These are phyloP conservation scores for Torymus tubicola DNA, from an alignment of 2,888 invertebrate genomes.

Conservation along the genomic window DNA sequence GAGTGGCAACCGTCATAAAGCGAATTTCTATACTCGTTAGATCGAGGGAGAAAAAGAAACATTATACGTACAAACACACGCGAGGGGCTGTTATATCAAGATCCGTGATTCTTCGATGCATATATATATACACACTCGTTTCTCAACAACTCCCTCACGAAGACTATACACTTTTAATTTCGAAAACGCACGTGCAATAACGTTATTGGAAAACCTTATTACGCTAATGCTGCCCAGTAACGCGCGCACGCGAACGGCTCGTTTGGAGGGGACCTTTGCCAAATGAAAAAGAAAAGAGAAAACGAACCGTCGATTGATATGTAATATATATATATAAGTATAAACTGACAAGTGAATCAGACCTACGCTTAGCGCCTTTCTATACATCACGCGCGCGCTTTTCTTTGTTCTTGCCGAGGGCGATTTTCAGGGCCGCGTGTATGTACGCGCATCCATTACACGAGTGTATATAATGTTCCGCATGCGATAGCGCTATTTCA, in stretches of 20 bases:
- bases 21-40: conserved; percentile 54
- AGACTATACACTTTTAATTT: conserved; percentile 21
- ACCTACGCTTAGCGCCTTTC: neutral
- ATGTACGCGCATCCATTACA: conserved; percentile 3
- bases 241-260: conserved; percentile 35
- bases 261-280: conserved; percentile 8
- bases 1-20: conserved; percentile 38
- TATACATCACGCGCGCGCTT: conserved; percentile 19
- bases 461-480: too few relatives aligned
- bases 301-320: too few relatives aligned
- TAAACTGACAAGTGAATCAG: conserved; percentile 28
- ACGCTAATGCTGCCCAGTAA: conserved; percentile 25
- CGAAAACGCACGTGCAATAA: conserved; percentile 15
- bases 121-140: neutral
- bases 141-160: conserved; percentile 4
- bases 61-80: neutral
- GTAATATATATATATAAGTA: too few relatives aligned
- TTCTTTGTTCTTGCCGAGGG: conserved; percentile 43
- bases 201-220: conserved; percentile 37
- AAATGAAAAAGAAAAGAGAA: neutral
- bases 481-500: too few relatives aligned
- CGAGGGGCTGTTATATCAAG: conserved; percentile 16
- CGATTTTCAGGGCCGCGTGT: conserved; percentile 39
- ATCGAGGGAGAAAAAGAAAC: conserved; percentile 18
- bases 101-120: conserved; percentile 23